phyloP scores from a whole-genome alignment of 2,888 invertebrate genomes.

The Drosophila meridionalis region DNA sequence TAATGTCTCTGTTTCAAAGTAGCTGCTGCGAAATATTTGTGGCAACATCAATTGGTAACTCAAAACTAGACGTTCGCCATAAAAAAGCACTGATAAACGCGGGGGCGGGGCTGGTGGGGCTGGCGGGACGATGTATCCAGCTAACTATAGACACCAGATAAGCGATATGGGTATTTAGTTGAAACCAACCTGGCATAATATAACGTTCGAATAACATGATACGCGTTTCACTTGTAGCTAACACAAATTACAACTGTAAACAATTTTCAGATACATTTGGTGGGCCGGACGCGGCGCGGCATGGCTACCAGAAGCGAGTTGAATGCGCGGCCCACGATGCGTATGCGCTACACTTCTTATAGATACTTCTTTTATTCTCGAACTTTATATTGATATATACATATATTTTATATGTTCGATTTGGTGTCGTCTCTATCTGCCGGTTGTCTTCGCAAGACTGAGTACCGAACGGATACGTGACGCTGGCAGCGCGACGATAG shows the following conservation, averaged over 20 bases:
- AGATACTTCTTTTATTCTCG: neutral
- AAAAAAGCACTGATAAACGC: conserved; percentile 48
- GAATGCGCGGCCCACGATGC: conserved; percentile 42
- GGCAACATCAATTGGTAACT: conserved; percentile 51
- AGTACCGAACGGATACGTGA: conserved; percentile 74
- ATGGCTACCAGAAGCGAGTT: conserved; percentile 26
- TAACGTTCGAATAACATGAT: conserved; percentile 84
- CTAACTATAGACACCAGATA: conserved; percentile 20
- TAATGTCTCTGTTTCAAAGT: conserved; percentile 31
- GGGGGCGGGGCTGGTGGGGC: neutral
- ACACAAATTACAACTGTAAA: conserved; percentile 56
- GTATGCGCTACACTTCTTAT: conserved; percentile 49
- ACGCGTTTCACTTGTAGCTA: conserved; percentile 40
- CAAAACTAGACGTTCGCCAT: conserved; percentile 42
- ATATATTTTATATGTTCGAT: conserved; percentile 25
- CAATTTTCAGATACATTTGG: conserved; percentile 24
- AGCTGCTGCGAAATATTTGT: conserved; percentile 45
- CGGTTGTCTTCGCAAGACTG: conserved; percentile 84
- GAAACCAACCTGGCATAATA: conserved; percentile 83
- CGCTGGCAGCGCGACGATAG: conserved; percentile 61
- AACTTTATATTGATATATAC: neutral
- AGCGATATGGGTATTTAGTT: conserved; percentile 10
- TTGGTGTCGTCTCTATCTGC: conserved; percentile 84
- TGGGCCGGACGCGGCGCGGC: conserved; percentile 60
- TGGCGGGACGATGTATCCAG: conserved; percentile 28